A percentile compares a stretch with the other conserved stretches of the same genome.
Conservation (phyloP, 2,888 invertebrate genomes). For the Tenthredo scrophulariae region DNA sequence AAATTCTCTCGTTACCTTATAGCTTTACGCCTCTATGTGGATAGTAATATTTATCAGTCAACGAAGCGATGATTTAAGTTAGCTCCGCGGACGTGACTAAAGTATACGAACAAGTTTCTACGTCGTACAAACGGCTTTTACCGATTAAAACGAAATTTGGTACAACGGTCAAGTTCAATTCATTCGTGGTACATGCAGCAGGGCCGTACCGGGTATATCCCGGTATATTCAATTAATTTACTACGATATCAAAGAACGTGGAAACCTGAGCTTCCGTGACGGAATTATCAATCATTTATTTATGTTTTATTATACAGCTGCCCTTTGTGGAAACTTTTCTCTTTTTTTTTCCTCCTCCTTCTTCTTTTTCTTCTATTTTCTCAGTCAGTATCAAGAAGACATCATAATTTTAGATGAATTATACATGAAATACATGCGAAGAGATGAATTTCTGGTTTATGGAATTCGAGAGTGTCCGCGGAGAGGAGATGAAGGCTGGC, state of each 20-base stretch:
- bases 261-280: background rate
- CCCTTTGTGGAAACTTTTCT: background rate
- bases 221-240: background rate
- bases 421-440: background rate
- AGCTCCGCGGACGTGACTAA: constrained; percentile 35
- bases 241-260: background rate
- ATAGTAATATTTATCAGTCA: constrained; percentile 52
- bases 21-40: constrained; percentile 29
- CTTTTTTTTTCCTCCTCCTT: background rate
- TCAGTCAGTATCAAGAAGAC: constrained; percentile 6
- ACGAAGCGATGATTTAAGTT: constrained; percentile 53
- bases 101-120: constrained; percentile 40
- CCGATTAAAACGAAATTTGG: constrained; percentile 50
- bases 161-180: constrained; percentile 50
- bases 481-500: background rate
- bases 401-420: constrained; percentile 16
- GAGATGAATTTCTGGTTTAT: constrained; percentile 12
- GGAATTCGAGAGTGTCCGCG: constrained; percentile 25
- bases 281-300: constrained; percentile 16
- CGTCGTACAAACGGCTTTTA: constrained; percentile 13
- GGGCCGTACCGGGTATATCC: background rate
- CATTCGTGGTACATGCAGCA: background rate
- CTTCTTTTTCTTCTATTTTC: background rate
- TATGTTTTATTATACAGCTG: background rate
- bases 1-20: constrained; percentile 47